Percentiles rank a stretch among this genome's conserved stretches.
These are phyloP conservation scores for Watsonalla binaria DNA, from an alignment of 2,888 invertebrate species.

Conservation along the genomic window DNA sequence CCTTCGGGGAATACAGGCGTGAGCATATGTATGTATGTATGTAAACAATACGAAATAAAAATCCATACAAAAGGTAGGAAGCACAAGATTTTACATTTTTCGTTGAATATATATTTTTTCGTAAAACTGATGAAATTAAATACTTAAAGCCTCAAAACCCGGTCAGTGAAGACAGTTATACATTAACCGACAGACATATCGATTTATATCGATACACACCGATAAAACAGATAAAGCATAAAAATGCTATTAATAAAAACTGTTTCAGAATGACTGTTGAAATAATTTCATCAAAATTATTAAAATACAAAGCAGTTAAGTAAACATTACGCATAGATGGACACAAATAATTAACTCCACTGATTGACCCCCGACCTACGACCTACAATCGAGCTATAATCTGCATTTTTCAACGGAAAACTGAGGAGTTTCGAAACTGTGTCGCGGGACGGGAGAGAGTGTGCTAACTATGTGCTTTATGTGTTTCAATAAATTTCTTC, in stretches of 20 bases:
- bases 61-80: too few relatives aligned
- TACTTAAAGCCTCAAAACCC: too few relatives aligned
- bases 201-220: not conserved
- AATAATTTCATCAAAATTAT: not conserved
- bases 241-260: not conserved
- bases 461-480: conserved; percentile 3
- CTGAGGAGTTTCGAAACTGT: conserved; percentile 50
- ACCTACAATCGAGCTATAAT: conserved; percentile 44
- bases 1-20: too few relatives aligned
- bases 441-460: conserved; percentile 69
- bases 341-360: conserved; percentile 10
- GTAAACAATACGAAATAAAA: too few relatives aligned
- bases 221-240: not conserved
- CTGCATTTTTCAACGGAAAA: conserved; percentile 58
- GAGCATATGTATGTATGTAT: too few relatives aligned
- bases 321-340: not conserved
- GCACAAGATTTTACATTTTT: too few relatives aligned
- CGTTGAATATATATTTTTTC: too few relatives aligned
- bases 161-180: not conserved
- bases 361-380: conserved; percentile 39
- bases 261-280: not conserved
- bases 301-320: not conserved
- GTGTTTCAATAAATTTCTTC: not conserved
- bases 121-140: too few relatives aligned
- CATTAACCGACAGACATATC: not conserved